A percentile compares a stretch with the other conserved stretches of the same genome.
Evolutionary conservation across 2,888 invertebrate genomes (phyloP).

Genomic region (Eueremaeus valkanovi): DNA sequence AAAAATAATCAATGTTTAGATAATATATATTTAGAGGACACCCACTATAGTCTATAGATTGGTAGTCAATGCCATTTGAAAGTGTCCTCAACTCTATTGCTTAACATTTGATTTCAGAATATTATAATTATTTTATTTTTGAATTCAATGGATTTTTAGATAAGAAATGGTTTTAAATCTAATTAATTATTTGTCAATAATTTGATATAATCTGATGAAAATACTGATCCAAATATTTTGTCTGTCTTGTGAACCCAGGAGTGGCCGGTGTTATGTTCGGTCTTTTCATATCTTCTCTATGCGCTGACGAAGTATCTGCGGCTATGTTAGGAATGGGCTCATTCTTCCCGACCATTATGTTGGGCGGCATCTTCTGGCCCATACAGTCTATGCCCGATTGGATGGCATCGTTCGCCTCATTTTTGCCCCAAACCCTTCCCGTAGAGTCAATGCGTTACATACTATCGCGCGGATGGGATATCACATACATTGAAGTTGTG

Average conservation of each 20-base stretch:
- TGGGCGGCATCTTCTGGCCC: constrained; percentile 75
- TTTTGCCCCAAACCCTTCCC: constrained; percentile 74
- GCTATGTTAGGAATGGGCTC: constrained; percentile 69
- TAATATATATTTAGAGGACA: no score
- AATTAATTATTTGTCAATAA: background rate
- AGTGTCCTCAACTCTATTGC: no score
- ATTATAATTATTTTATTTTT: no score
- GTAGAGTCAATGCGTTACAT: constrained; percentile 70
- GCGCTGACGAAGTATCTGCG: constrained; percentile 45
- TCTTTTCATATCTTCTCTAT: constrained; percentile 45
- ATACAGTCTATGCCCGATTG: constrained; percentile 88
- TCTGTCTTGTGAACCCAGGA: constrained; percentile 6
- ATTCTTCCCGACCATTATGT: constrained; percentile 85
- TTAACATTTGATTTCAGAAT: no score
- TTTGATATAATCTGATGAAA: background rate
- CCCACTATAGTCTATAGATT: no score
- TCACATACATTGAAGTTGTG: constrained; percentile 66
- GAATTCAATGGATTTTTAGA: no score
- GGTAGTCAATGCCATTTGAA: no score
- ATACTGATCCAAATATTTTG: background rate
- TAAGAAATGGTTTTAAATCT: no score
- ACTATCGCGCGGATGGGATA: constrained; percentile 68
- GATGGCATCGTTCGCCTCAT: constrained; percentile 66
- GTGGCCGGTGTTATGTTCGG: constrained; percentile 43
- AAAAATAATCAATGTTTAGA: no score